Conservation (phyloP, 2,888 invertebrate species). For the Branchinecta sandiegonensis region DNA sequence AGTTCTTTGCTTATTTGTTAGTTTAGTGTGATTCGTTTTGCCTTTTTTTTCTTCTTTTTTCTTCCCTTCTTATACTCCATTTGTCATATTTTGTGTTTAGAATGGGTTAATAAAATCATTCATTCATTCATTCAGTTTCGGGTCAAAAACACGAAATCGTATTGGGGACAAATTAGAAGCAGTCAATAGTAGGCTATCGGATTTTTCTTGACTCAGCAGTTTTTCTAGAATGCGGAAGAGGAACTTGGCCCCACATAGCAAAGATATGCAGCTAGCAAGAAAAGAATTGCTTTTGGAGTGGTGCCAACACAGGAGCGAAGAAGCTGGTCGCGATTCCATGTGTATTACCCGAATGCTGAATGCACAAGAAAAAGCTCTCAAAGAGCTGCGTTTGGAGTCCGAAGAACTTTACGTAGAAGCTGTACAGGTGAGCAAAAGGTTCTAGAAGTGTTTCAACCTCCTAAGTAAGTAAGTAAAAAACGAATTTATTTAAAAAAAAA, state of each 20-base stretch:
- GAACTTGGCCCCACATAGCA: slow-evolving; percentile 37
- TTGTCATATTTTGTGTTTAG: too few relatives aligned
- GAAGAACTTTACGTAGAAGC: slow-evolving; percentile 76
- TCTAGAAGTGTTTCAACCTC: not conserved
- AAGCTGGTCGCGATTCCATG: slow-evolving; percentile 48
- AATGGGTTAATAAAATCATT: too few relatives aligned
- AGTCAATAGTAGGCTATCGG: too few relatives aligned
- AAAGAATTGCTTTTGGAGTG: slow-evolving; percentile 56
- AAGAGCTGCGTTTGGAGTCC: slow-evolving; percentile 61
- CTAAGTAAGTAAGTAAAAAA: too few relatives aligned
- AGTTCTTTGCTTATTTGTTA: too few relatives aligned
- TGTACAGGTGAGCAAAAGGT: slow-evolving; percentile 45
- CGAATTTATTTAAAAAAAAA: too few relatives aligned
- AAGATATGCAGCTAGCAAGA: slow-evolving; percentile 48
- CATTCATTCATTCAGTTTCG: too few relatives aligned
- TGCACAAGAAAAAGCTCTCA: slow-evolving; percentile 61
- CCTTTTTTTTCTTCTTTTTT: too few relatives aligned
- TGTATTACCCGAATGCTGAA: slow-evolving; percentile 51
- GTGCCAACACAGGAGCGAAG: slow-evolving; percentile 50
- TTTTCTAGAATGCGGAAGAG: slow-evolving; percentile 41
- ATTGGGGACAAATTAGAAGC: too few relatives aligned
- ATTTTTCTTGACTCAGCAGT: not conserved
- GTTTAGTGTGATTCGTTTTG: too few relatives aligned
- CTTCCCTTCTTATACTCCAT: too few relatives aligned
- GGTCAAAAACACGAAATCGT: too few relatives aligned